Evolutionary conservation across 1,140 invertebrate species (phyloP).

Genomic region (Cotesia vestalis): DNA sequence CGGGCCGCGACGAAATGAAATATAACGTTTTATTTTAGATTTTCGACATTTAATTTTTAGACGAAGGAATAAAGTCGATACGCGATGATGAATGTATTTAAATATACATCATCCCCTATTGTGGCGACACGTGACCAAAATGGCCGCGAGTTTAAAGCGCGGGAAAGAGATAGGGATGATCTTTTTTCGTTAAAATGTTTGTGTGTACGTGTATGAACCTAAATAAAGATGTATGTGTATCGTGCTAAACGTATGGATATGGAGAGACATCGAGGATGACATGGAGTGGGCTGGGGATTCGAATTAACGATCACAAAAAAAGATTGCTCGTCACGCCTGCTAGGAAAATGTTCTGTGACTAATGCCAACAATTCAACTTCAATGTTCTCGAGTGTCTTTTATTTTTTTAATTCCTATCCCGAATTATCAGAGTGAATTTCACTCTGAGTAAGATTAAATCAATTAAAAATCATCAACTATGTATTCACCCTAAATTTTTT

Average conservation of each 20-base stretch:
- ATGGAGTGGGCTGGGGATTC: conserved; percentile 34
- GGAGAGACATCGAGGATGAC: conserved; percentile 46
- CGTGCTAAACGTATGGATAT: not conserved
- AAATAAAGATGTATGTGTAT: not conserved
- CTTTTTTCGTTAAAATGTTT: not conserved
- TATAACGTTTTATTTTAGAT: not conserved
- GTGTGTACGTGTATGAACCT: not conserved
- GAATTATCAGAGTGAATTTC: too few relatives aligned
- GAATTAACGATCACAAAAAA: conserved; percentile 62
- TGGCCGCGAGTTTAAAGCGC: conserved; percentile 57
- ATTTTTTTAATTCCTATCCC: not conserved
- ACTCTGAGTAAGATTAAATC: too few relatives aligned
- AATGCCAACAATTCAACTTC: conserved; percentile 55
- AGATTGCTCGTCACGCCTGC: conserved; percentile 61
- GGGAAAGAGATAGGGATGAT: conserved; percentile 40
- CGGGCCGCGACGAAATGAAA: conserved; percentile 24
- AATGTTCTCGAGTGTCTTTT: conserved; percentile 22
- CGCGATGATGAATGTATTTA: conserved; percentile 50
- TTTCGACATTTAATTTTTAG: not conserved
- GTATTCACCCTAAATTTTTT: too few relatives aligned
- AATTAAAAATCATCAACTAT: too few relatives aligned
- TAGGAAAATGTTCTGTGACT: conserved; percentile 65
- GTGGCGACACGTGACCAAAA: conserved; percentile 57
- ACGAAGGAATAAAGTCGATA: conserved; percentile 25
- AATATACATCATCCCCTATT: conserved; percentile 52